Evolutionary conservation across 2,888 invertebrate species (phyloP), one percentile per base, ranked within the genome.

Genomic region (Orchestes rusci): DNA sequence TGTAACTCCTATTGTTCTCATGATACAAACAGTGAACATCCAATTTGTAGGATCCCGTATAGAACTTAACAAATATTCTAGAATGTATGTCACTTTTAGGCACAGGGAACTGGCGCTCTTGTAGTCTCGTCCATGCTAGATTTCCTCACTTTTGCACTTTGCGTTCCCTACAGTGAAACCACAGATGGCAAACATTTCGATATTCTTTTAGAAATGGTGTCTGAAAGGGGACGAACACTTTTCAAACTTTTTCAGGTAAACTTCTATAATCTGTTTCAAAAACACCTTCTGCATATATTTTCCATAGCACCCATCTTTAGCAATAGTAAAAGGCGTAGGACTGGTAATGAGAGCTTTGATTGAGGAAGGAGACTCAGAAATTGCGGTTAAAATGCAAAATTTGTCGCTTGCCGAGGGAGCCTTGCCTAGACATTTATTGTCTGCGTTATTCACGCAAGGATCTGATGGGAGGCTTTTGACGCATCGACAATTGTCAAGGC

Each of bases 81-180:
- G 10, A 7, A 23, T 7, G 5, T 7, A 23, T 23, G 10, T 33
- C 12, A 12, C 12, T 66, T 67, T 10, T 68, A 94, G 93, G 80
- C 79, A 45, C 86, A 87, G 51, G 90, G 91, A 39, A 95, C 93
- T 41, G 97, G 97, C 3, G 96, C 97, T 33, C 70, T 99, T 36
- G 90, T 99, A 10, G 89, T 99, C 51, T 88, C 95, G 19, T 91
- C 95, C 53, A 95, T 99, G 95, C 73, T 99, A 65, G 99, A 99
- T 70, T 92, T 99, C 65, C 73, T 99, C 52, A 99, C 97, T 28
- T 99, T 96, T 72, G 87, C 95, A 3, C 75, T 99, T 30, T 99
- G 99, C 71, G 93, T 96, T 51, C 99, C 99, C 3, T 99, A 97
- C 71, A 93, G 94, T 63, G 99, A 99, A 71, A 99, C 99, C 3